Evolutionary conservation across 1,140 invertebrate species (phyloP).

Genomic region (Carcinoscorpius rotundicauda): DNA sequence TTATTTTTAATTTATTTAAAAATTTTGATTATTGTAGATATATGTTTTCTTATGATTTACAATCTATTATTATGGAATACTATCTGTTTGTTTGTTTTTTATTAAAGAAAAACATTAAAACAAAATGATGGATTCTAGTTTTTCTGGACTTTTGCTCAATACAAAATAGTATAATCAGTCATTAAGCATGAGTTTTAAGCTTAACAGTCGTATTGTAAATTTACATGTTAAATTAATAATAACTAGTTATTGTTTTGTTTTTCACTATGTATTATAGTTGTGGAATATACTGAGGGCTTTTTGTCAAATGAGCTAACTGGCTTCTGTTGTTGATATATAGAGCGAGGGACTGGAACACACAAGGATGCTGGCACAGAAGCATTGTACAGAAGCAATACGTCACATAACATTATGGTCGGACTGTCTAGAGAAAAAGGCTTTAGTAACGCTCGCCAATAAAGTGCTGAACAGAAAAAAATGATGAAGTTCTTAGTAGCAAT

Average conservation of each 20-base stretch:
- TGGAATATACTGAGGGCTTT: too few relatives aligned
- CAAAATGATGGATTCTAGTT: too few relatives aligned
- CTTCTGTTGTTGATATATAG: conserved; percentile 18
- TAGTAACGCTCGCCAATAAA: conserved; percentile 65
- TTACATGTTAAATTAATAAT: not conserved
- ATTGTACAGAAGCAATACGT: conserved; percentile 72
- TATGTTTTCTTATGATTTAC: too few relatives aligned
- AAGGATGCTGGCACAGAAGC: conserved; percentile 76
- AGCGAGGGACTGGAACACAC: conserved; percentile 82
- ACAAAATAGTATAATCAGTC: too few relatives aligned
- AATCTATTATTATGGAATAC: too few relatives aligned
- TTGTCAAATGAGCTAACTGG: too few relatives aligned
- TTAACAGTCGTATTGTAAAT: not conserved
- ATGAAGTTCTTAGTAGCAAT: not conserved
- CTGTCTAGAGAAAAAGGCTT: conserved; percentile 71
- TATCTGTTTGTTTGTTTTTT: too few relatives aligned
- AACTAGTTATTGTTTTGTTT: not conserved
- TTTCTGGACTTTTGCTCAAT: too few relatives aligned
- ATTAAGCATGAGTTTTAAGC: too few relatives aligned
- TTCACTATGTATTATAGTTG: not conserved
- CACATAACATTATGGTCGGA: conserved; percentile 60
- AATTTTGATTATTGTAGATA: too few relatives aligned
- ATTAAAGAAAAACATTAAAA: too few relatives aligned
- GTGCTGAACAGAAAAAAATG: conserved; percentile 46
- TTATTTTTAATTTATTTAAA: too few relatives aligned